These are phyloP conservation scores for Melanerpes formicivorus DNA, from an alignment of 2,113 vertebrate species.

Conservation along the genomic window DNA sequence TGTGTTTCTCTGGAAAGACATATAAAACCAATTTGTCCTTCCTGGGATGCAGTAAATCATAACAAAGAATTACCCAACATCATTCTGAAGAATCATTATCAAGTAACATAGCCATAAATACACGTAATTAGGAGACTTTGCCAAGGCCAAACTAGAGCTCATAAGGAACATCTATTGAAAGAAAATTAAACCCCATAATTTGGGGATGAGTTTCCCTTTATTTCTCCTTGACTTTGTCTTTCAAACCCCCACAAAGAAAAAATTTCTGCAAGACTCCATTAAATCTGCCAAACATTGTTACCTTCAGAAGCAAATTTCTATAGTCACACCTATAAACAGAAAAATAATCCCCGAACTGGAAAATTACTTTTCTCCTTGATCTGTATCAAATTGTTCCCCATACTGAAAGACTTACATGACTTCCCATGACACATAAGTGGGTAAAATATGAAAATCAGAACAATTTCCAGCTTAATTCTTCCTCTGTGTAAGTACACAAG, in stretches of 20 bases:
- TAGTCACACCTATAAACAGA: conserved; percentile 41
- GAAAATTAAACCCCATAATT: background rate
- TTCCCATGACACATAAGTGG: background rate
- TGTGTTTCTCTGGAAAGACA: conserved; percentile 15
- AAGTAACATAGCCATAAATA: conserved; percentile 2
- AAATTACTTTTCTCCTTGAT: conserved; percentile 35
- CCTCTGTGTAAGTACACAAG: background rate
- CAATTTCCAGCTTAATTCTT: conserved; percentile 36
- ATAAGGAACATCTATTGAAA: background rate
- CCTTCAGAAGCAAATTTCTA: conserved; percentile 12
- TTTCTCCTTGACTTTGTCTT: background rate
- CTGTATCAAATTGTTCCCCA: conserved; percentile 2
- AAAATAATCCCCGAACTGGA: conserved; percentile 24
- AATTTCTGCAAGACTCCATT: background rate
- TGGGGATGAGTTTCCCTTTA: background rate
- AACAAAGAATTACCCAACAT: background rate
- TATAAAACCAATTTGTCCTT: background rate
- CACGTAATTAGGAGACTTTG: background rate
- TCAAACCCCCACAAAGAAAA: background rate
- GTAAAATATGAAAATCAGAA: conserved; percentile 17
- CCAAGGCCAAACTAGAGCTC: background rate
- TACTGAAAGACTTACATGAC: background rate
- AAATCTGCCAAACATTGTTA: conserved; percentile 26
- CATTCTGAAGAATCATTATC: background rate
- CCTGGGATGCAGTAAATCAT: background rate